Percentiles rank a stretch among this genome's conserved stretches.
Conservation (phyloP, 2,888 invertebrate genomes). For the Drosophila trichaetosa region DNA sequence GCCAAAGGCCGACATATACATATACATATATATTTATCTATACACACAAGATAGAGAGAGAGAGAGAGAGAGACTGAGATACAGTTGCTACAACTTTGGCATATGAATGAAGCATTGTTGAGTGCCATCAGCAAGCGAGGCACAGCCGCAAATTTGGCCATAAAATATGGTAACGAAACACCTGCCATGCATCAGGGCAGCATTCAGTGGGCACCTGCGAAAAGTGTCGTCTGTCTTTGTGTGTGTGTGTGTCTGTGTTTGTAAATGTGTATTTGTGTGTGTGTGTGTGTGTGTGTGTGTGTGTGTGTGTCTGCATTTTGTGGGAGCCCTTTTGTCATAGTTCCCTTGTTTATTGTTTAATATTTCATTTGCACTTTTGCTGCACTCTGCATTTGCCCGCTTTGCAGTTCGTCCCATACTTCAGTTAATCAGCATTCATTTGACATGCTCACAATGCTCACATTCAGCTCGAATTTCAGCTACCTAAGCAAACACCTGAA, state of each 20-base stretch:
- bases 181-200: conserved; percentile 61
- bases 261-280: neutral
- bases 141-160: conserved; percentile 68
- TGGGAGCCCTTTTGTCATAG: conserved; percentile 27
- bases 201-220: conserved; percentile 43
- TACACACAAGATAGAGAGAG: conserved; percentile 25
- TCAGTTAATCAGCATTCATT: conserved; percentile 42
- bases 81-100: conserved; percentile 54
- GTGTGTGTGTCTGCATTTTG: conserved; percentile 2
- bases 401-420: conserved; percentile 42
- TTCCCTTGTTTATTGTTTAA: conserved; percentile 63
- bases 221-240: conserved; percentile 48
- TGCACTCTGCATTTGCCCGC: conserved; percentile 15
- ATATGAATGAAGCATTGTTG: conserved; percentile 72
- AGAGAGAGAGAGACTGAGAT: conserved; percentile 18
- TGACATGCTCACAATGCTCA: conserved; percentile 26
- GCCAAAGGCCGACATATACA: conserved; percentile 44
- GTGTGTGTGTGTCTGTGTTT: neutral
- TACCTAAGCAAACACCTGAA: conserved; percentile 19
- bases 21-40: neutral
- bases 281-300: neutral
- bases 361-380: conserved; percentile 69
- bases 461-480: conserved; percentile 58
- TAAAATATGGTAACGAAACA: conserved; percentile 77
- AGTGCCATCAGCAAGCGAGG: conserved; percentile 52